Evolutionary conservation across 2,797 vertebrate genomes (phyloP), one percentile per base, ranked within the genome.

Genomic region (Pterois miles): DNA sequence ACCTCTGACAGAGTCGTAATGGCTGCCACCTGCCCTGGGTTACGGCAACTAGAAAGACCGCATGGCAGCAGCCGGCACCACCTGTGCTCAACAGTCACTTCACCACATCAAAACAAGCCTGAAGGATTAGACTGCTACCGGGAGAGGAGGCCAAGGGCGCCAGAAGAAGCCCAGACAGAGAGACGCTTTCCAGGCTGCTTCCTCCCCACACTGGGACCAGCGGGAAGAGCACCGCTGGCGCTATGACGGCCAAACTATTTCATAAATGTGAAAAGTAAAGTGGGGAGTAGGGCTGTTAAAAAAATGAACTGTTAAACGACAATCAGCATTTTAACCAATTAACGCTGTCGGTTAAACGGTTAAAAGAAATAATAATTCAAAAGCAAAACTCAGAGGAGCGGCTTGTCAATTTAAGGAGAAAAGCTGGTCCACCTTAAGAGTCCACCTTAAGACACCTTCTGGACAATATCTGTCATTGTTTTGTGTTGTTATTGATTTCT

Each of bases 41-140:
- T 73, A 86, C 31, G 20, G 84, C 36, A 38, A 62, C 66, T 18
- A 71, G 63, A 79, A 27, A 77, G 69, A 68, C 63, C 69, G 67
- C 33, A 36, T 23, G 81, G 85, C 78, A 81, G 72, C 83, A 85
- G 83, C 88, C 36, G 36, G 83, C 85, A 82, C 74, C 93, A 93
- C 93, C 92, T 93, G 92, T 90, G 89, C 81, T 81, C 85, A 88
- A 88, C 90, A 85, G 87, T 90, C 90, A 90, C 60, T 78, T 82
- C 84, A 77, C 88, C 86, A 88, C 90, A 92, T 91, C 87, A 90
- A 87, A 89, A 87, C 78, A 38, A 65, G 79, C 64, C 65, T 62
- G 65, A 60, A 52, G 87, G 82, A 80, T 81, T 81, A 69, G 72
- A 71, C 64, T 38, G 23, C 43, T 53, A 5, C 71, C 53, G 38